A percentile compares a stretch with the other conserved stretches of the same genome.
Conservation (phyloP, 1,140 invertebrate genomes). For the Cydia splendana region DNA sequence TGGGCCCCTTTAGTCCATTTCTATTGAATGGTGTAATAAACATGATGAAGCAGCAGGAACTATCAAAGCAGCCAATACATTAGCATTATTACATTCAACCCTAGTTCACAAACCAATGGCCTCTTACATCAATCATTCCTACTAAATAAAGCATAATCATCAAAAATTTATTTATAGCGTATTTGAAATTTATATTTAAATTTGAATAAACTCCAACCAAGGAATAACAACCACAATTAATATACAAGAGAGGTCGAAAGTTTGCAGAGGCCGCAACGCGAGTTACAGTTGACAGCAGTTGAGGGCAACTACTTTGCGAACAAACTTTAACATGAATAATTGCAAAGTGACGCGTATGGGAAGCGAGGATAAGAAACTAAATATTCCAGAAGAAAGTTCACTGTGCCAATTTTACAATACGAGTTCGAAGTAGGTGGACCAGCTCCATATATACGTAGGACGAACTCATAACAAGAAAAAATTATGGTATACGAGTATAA, state of each 20-base stretch:
- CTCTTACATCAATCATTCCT: background rate
- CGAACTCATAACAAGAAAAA: conserved; percentile 8
- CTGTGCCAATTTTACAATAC: conserved; percentile 8
- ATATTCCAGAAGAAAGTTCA: conserved; percentile 19
- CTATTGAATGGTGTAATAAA: conserved; percentile 18
- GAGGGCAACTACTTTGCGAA: conserved; percentile 40
- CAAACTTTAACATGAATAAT: conserved; percentile 49
- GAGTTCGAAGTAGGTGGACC: conserved; percentile 18
- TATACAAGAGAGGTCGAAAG: conserved; percentile 33
- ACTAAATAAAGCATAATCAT: background rate
- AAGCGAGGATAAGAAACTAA: conserved; percentile 16
- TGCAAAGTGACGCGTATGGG: conserved; percentile 35
- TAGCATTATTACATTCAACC: conserved; percentile 22
- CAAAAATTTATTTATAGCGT: background rate
- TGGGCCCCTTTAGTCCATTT: no score
- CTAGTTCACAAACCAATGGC: background rate
- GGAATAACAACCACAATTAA: conserved; percentile 16
- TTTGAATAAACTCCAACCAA: background rate
- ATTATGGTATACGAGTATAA: no score
- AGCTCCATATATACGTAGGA: conserved; percentile 1
- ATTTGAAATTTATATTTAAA: conserved; percentile 1
- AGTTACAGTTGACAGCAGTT: conserved; percentile 36
- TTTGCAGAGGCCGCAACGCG: conserved; percentile 35
- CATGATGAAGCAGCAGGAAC: conserved; percentile 17
- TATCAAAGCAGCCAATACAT: conserved; percentile 18